Base-by-base conservation (phyloP, 2,888 invertebrate genomes). In the Zelleria hepariella region DNA sequence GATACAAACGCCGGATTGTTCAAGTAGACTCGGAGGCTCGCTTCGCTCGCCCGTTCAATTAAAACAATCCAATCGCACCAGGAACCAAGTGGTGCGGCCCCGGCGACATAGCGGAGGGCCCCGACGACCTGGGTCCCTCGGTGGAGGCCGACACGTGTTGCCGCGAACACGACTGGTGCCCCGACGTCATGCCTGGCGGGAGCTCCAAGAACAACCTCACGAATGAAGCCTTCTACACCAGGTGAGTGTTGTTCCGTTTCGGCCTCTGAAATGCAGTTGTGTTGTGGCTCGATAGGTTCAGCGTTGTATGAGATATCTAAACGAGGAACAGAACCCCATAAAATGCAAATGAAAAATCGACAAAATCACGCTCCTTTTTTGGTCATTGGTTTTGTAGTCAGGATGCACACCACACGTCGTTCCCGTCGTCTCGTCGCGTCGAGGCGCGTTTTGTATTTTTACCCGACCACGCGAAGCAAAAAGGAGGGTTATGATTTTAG, bases 81-180 rank as follows among this genome's bases (percentile, higher is more conserved):
- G 95, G 94, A 1, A 95, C 95, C 0, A 95, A 94, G 80, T 95
- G 95, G 94, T 95, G 95, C 69, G 95, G 95, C 0, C 86, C 92
- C 0, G 95, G 95, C 2, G 91, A 91, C 68, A 73, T 90, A 10
- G 93, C 95, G 0, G 77, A 80, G 0, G 80, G 86, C 65, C 91
- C 91, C 68, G 85, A 92, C 32, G 94, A 95, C 70, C 80, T 94
- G 24, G 95, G 95, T 0, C 65, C 74, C 0, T 89, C 91, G 51
- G 69, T 71, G 6, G 90, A 91, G 52, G 91, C 94, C 0, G 95
- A 95, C 70, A 87, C 79, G 57, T 95, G 95, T 70, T 95, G 95
- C 66, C 80, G 94, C 23, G 91, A 91, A 0, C 95, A 95, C 70
- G 95, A 95, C 73, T 81, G 89, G 64, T 95, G 95, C 65, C 90